phyloP scores from a whole-genome alignment of 1,140 invertebrate genomes.

The Paracyclopina nana region DNA sequence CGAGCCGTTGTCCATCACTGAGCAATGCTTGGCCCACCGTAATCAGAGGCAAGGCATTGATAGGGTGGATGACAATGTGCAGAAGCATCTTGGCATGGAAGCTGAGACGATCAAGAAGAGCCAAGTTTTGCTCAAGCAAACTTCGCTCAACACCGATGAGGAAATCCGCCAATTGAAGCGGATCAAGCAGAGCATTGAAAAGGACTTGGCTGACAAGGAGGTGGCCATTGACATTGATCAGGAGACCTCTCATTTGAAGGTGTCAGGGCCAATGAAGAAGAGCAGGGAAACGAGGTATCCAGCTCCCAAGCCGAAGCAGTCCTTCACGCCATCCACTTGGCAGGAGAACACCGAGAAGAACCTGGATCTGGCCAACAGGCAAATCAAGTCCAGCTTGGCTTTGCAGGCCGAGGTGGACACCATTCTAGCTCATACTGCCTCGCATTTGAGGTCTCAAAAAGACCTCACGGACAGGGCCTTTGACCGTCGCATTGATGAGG shows the following conservation, averaged over 20 bases:
- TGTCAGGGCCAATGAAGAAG: neutral
- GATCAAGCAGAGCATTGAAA: neutral
- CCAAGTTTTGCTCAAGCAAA: conserved; percentile 5
- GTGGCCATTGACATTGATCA: conserved; percentile 8
- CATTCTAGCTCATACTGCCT: conserved; percentile 1
- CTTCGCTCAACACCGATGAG: neutral
- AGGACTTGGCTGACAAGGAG: conserved; percentile 12
- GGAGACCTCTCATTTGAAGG: neutral
- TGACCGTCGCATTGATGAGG: conserved; percentile 4
- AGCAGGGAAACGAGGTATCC: neutral
- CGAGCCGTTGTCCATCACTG: neutral
- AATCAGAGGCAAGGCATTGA: neutral
- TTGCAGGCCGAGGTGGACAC: neutral
- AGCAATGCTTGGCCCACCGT: neutral
- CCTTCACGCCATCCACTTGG: conserved; percentile 8
- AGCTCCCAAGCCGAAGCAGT: neutral
- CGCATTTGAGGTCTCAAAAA: conserved; percentile 9
- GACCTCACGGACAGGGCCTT: conserved; percentile 10
- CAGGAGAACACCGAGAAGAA: neutral
- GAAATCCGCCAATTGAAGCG: conserved; percentile 2
- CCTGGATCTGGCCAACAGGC: neutral
- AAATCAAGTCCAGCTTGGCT: neutral
- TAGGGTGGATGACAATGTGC: conserved; percentile 3
- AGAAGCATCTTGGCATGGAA: conserved; percentile 6
- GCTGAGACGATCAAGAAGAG: neutral